Evolutionary conservation across 2,888 invertebrate genomes (phyloP).

Genomic region (Hypolimnas misippus): DNA sequence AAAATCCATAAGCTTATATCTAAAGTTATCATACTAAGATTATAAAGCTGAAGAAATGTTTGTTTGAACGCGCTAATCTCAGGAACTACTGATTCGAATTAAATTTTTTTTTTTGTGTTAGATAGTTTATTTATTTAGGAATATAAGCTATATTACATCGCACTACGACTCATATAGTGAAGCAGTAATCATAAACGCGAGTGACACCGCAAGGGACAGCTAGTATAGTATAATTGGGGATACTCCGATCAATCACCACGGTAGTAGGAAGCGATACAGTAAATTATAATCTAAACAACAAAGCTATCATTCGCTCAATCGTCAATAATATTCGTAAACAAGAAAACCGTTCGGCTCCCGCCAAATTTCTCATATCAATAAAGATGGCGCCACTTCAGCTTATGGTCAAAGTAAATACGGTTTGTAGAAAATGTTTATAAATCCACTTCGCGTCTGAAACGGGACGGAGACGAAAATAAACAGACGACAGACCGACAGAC

Average conservation of each 20-base stretch:
- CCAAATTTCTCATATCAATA: constrained; percentile 31
- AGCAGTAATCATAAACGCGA: no score
- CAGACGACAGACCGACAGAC: constrained; percentile 37
- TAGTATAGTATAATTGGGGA: no score
- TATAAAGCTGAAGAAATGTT: no score
- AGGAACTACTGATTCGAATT: no score
- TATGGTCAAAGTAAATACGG: constrained; percentile 32
- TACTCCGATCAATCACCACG: neutral
- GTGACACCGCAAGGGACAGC: no score
- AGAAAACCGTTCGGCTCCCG: constrained; percentile 20
- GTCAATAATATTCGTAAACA: constrained; percentile 11
- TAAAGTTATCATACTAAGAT: no score
- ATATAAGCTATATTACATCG: no score
- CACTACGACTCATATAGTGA: no score
- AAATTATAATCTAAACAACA: neutral
- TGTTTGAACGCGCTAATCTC: no score
- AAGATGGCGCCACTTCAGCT: constrained; percentile 37
- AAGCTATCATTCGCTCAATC: constrained; percentile 1
- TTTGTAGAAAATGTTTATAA: constrained; percentile 23
- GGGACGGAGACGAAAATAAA: constrained; percentile 47
- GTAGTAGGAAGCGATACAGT: neutral
- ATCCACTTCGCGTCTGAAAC: constrained; percentile 30
- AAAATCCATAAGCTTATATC: no score
- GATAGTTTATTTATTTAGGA: no score
- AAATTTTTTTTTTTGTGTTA: no score